phyloP scores from a whole-genome alignment of 2,113 vertebrate genomes.

The Mormyrus iriodes region DNA sequence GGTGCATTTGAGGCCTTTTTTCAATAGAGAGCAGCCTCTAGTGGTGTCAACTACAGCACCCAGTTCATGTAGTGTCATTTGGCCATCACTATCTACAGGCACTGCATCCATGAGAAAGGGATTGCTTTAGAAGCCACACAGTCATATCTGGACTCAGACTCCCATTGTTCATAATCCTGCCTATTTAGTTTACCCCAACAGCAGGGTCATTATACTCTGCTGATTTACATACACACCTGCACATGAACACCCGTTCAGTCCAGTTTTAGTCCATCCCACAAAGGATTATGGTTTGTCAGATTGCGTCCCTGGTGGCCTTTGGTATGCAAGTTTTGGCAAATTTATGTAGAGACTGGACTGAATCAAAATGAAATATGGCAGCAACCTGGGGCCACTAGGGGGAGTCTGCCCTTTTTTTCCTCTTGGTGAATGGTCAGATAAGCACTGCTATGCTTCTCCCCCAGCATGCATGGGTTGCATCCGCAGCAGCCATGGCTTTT shows the following conservation, averaged over 20 bases:
- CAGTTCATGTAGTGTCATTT: background rate
- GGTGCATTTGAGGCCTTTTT: background rate
- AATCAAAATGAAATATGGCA: background rate
- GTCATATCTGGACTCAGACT: background rate
- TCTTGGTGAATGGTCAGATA: background rate
- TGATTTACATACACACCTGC: background rate
- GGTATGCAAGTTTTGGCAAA: background rate
- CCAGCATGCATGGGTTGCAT: background rate
- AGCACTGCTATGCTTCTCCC: background rate
- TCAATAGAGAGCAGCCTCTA: background rate
- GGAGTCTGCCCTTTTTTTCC: background rate
- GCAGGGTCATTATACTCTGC: background rate
- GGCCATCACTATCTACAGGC: background rate
- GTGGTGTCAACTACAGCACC: background rate
- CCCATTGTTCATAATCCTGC: background rate
- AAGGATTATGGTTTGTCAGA: background rate
- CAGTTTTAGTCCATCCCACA: background rate
- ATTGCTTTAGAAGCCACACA: background rate
- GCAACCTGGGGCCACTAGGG: background rate
- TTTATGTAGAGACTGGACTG: background rate
- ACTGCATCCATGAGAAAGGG: background rate
- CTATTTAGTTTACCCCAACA: background rate
- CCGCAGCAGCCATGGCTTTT: background rate
- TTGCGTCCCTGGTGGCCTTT: background rate
- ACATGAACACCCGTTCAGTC: background rate